These are phyloP conservation scores for Triops longicaudatus DNA, from an alignment of 1,140 invertebrate genomes.

Conservation along the genomic window DNA sequence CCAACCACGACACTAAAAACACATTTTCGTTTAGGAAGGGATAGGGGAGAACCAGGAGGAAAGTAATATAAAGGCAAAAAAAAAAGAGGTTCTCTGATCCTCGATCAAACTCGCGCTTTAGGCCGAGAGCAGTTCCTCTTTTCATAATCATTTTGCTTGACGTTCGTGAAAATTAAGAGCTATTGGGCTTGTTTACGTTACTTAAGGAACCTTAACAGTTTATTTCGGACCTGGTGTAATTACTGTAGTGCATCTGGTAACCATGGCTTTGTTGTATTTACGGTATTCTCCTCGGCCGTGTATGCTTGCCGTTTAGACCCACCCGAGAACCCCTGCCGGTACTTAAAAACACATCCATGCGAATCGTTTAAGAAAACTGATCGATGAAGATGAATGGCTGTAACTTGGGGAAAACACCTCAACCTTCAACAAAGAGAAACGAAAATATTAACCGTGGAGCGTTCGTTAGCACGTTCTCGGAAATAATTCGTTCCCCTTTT, in stretches of 20 bases:
- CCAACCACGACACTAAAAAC: background rate
- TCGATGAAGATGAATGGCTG: constrained; percentile 1
- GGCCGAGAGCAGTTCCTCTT: background rate
- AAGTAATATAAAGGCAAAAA: background rate
- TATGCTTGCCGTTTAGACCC: background rate
- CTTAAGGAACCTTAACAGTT: too few species aligned
- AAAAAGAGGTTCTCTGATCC: background rate
- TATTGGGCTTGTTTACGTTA: background rate
- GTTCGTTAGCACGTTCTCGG: too few species aligned
- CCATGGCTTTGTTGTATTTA: too few species aligned
- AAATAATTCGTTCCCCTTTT: too few species aligned
- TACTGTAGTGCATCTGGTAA: too few species aligned
- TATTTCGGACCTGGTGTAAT: too few species aligned
- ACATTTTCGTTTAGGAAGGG: background rate
- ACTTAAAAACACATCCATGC: background rate
- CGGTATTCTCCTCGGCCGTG: background rate
- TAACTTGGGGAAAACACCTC: background rate
- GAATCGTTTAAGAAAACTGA: background rate
- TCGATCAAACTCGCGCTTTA: background rate
- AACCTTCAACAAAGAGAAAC: too few species aligned
- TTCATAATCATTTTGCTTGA: background rate
- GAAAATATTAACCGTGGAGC: too few species aligned
- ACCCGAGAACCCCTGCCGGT: background rate
- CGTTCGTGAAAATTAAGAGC: background rate
- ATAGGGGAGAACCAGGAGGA: background rate